Base-by-base conservation (phyloP, 2,888 invertebrate genomes). In the Myathropa florea region DNA sequence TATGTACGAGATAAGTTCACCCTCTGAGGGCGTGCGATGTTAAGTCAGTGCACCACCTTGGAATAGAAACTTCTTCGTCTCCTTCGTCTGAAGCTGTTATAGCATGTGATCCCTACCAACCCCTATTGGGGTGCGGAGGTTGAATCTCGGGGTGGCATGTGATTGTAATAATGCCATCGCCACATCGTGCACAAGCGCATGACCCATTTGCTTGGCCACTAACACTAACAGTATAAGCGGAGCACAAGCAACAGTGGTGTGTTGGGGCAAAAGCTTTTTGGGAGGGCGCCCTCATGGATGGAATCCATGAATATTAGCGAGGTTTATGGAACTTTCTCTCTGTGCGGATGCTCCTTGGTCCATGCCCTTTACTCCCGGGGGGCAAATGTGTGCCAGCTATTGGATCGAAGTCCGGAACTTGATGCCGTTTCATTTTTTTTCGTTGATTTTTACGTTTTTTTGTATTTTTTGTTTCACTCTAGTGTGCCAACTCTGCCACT, bases 301-400 rank as follows among this genome's bases (percentile, higher is more conserved):
- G 36, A 46, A 73, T 85, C 70, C 63, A 82, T 86, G 86, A 83
- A 86, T 86, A 86, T 86, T 86, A 86, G 86, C 83, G 86, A 86
- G 75, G 86, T 86, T 86, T 86, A 86, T 83, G 71, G 78, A 86
- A 86, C 75, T 79, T 83, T 86, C 78, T 82, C 75, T 83, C 86
- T 75, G 82, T 75, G 65, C 75, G 86, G 82, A 86, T 82, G 83
- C 61, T 86, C 78, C 80, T 53, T 83, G 87, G 87, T 87, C 83
- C 87, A 87, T 87, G 87, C 83, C 87, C 87, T 87, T 87, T 87
- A 87, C 87, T 80, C 87, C 83, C 83, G 46, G 87, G 86, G 87
- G 87, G 76, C 87, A 87, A 87, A 87, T 83, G 87, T 87, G 72
- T 80, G 79, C 80, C 83, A 86, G 70, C 78, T 78, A 83, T 83